A percentile compares a stretch with the other conserved stretches of the same genome.
Conservation (phyloP, 1,140 invertebrate genomes). For the Thalassaphorura encarpata region DNA sequence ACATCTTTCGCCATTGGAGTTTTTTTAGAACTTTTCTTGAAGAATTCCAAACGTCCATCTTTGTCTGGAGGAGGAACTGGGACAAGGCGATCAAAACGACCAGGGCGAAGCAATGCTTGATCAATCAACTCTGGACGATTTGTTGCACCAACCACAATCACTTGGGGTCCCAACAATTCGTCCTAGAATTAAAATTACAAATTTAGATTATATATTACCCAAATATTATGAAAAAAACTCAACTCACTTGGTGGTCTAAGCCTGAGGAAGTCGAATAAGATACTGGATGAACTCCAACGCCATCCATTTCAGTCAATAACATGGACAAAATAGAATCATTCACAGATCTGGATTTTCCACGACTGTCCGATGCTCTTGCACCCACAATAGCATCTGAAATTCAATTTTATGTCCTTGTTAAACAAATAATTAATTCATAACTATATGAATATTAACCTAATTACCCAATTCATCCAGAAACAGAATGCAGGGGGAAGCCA, state of each 20-base stretch:
- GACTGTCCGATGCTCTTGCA: conserved; percentile 39
- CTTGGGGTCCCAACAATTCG: conserved; percentile 29
- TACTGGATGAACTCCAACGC: conserved; percentile 40
- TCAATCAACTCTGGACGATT: conserved; percentile 71
- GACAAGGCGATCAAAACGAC: conserved; percentile 60
- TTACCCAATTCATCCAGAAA: conserved; percentile 66
- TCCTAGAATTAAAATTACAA: background rate
- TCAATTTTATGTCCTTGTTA: background rate
- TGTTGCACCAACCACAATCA: conserved; percentile 62
- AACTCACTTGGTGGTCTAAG: background rate
- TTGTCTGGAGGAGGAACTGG: conserved; percentile 62
- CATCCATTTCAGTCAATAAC: conserved; percentile 59
- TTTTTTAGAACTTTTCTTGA: conserved; percentile 47
- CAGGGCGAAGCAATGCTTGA: conserved; percentile 60
- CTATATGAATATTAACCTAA: background rate
- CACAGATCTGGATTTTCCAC: conserved; percentile 40
- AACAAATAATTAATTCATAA: background rate
- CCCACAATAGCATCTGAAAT: conserved; percentile 50
- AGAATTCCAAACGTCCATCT: conserved; percentile 48
- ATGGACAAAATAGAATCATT: conserved; percentile 54
- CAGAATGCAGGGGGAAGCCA: conserved; percentile 55
- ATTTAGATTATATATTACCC: background rate
- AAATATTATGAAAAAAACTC: background rate
- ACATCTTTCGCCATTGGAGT: conserved; percentile 52
- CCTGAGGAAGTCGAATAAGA: background rate